These are phyloP conservation scores for Apostichopus japonicus DNA, from an alignment of 35 echinoderm and acorn worm genomes.

Conservation along the genomic window DNA sequence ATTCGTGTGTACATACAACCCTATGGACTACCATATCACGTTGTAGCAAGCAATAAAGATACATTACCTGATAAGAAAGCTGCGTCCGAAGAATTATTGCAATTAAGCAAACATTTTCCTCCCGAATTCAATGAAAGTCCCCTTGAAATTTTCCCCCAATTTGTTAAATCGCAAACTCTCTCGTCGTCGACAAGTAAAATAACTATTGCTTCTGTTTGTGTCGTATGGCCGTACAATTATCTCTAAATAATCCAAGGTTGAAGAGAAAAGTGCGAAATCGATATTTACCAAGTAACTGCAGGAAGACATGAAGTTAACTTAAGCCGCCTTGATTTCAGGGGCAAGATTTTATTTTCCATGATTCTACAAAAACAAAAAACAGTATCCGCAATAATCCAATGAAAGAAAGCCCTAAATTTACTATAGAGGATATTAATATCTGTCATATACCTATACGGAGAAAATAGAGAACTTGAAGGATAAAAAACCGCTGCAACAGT, in stretches of 20 bases:
- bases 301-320: background rate
- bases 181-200: background rate
- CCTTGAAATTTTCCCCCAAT: background rate
- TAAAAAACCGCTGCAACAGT: too few species aligned
- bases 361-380: background rate
- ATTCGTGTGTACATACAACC: too few species aligned
- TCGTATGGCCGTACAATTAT: background rate
- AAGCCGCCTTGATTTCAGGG: conserved; percentile 31
- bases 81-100: background rate
- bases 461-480: too few species aligned
- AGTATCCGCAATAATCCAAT: background rate
- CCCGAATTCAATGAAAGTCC: background rate
- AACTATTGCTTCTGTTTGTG: conserved; percentile 23
- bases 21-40: too few species aligned
- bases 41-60: background rate
- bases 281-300: conserved; percentile 5
- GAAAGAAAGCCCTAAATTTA: background rate
- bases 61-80: background rate
- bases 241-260: conserved; percentile 42
- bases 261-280: conserved; percentile 6
- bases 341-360: background rate
- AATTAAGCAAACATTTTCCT: background rate
- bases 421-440: too few species aligned
- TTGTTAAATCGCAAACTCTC: conserved; percentile 1
- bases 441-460: too few species aligned